Base-by-base conservation (phyloP, 2,113 vertebrate species). In the Protobothrops mucrosquamatus region DNA sequence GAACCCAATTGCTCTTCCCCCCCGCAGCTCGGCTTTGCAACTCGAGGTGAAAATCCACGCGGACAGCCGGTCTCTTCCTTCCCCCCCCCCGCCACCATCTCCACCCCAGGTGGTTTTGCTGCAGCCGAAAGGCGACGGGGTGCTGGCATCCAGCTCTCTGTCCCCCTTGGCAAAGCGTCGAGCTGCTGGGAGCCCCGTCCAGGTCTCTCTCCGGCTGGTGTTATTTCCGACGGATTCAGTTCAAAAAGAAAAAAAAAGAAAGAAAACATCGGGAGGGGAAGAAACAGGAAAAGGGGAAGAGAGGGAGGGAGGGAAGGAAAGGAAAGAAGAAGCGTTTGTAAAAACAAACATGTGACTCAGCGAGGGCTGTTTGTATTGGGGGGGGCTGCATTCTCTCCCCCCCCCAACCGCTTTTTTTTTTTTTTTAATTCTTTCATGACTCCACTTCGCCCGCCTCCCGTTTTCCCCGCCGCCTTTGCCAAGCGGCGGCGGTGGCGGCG, bases 201-300 rank as follows among this genome's bases (percentile, higher is more conserved):
- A 88, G 39, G 48, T 51, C 20, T 12, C 69, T 12, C 18, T 29
- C 69, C 4, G 74, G 1, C 5, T 34, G 55, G 87, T 46, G 91
- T 54, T 43, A 89, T 55, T 93, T 92, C 93, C 74, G 93, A 89
- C 87, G 87, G 69, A 52, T 64, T 86, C 59, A 20, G 74, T 88
- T 39, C 9, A 10, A 26, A 26, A 59, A 51, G 26, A 26, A 26
- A 15, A 29, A n/a, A 18, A 12, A 29, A 6, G 48, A 51, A 51
- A 51, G 48, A 51, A 1, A 15, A 61, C 22, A 39, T 2, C 11
- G 24, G 9, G 7, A n/a, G 39, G 0, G 51, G 34, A 0, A 26
- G 22, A 5, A 46, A 56, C 12, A 22, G 8, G 8, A 12, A 59
- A 59, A 59, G n/a, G 9, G 18, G 5, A 11, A 43, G 56, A 64